Evolutionary conservation across 2,888 invertebrate species (phyloP).

Genomic region (Nomada ferruginata): DNA sequence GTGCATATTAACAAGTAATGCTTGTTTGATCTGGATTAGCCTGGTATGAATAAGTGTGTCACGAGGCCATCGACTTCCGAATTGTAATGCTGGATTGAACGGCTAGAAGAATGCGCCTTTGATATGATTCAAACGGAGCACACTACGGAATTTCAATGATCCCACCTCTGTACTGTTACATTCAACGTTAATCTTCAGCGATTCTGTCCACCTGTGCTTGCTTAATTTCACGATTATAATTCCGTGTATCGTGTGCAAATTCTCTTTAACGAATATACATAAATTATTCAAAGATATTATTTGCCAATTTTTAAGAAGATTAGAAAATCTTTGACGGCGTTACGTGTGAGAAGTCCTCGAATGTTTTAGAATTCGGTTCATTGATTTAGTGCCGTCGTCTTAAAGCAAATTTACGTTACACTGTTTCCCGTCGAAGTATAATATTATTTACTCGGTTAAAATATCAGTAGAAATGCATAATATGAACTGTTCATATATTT

Average conservation of each 20-base stretch:
- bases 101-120: conserved; percentile 53
- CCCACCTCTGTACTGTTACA: conserved; percentile 20
- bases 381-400: too few species aligned
- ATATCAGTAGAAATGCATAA: too few species aligned
- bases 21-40: background rate
- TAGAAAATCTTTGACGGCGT: too few species aligned
- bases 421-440: too few species aligned
- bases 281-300: too few species aligned
- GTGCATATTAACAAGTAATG: background rate
- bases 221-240: background rate
- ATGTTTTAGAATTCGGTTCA: too few species aligned
- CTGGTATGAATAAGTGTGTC: conserved; percentile 46
- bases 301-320: too few species aligned
- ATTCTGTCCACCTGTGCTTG: conserved; percentile 5
- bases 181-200: too few species aligned
- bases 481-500: too few species aligned
- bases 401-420: too few species aligned
- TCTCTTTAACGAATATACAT: background rate
- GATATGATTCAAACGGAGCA: conserved; percentile 38
- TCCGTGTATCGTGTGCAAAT: background rate
- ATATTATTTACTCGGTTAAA: too few species aligned
- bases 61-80: conserved; percentile 55
- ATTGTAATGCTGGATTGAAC: conserved; percentile 56
- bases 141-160: conserved; percentile 45
- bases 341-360: too few species aligned